Conservation (phyloP, 2,888 invertebrate species). For the Horisme vitalbata region DNA sequence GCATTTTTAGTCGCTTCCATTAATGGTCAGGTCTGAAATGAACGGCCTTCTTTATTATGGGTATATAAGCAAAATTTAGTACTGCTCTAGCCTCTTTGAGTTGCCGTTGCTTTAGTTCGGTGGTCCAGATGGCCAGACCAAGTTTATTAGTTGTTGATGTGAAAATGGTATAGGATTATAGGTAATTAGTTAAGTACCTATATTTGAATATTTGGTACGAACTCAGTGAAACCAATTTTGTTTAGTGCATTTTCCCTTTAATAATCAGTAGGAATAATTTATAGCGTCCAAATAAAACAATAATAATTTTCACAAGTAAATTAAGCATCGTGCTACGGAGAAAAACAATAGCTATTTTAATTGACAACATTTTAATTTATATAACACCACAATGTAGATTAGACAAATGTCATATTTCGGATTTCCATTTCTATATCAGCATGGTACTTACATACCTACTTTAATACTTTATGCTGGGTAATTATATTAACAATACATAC, state of each 20-base stretch:
- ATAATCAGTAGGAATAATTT: slow-evolving; percentile 40
- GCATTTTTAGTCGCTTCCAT: too few species aligned
- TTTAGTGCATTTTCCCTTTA: slow-evolving; percentile 42
- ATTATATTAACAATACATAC: slow-evolving; percentile 78
- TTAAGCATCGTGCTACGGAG: slow-evolving; percentile 34
- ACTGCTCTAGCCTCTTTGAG: too few species aligned
- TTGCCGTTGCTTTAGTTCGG: too few species aligned
- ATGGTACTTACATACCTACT: slow-evolving; percentile 65
- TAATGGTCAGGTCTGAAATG: too few species aligned
- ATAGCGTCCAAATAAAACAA: slow-evolving; percentile 37
- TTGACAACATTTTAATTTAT: slow-evolving; percentile 83
- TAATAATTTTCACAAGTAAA: slow-evolving; percentile 30
- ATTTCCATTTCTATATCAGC: slow-evolving; percentile 71
- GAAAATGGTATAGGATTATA: too few species aligned
- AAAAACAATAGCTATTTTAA: slow-evolving; percentile 58
- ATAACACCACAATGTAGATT: slow-evolving; percentile 81
- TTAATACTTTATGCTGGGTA: slow-evolving; percentile 73
- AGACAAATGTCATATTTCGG: slow-evolving; percentile 67
- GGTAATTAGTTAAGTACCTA: too few species aligned
- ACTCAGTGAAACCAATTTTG: slow-evolving; percentile 33
- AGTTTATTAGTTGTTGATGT: too few species aligned
- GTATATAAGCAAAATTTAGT: too few species aligned
- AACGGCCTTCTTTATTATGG: too few species aligned
- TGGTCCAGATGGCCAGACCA: too few species aligned
- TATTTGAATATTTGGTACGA: too few species aligned